Evolutionary conservation across 2,113 vertebrate species (phyloP).

Genomic region (Gallinago media): DNA sequence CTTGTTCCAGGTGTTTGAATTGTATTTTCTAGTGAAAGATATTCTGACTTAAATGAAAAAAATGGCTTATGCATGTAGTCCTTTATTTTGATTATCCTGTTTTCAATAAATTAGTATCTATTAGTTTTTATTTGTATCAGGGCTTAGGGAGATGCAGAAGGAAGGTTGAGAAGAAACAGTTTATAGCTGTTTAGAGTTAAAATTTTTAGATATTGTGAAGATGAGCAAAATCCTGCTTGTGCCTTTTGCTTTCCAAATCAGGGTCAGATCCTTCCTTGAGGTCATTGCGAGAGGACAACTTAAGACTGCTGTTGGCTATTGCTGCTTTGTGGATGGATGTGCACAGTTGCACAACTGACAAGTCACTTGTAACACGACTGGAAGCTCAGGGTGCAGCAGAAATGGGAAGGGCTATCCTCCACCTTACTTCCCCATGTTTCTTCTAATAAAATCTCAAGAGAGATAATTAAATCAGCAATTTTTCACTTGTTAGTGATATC

Average conservation of each 20-base stretch:
- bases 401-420: neutral
- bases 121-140: neutral
- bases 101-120: neutral
- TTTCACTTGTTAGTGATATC: neutral
- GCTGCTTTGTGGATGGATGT: neutral
- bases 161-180: neutral
- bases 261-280: neutral
- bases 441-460: neutral
- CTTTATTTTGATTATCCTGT: neutral
- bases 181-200: neutral
- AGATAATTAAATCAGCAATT: slow-evolving; percentile 7
- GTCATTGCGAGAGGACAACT: neutral
- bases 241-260: neutral
- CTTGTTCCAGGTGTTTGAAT: neutral
- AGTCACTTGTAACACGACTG: neutral
- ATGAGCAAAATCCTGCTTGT: neutral
- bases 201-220: neutral
- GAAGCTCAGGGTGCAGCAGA: neutral
- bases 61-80: neutral
- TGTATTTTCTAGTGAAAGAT: neutral
- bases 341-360: neutral
- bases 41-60: neutral
- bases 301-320: neutral
- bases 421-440: neutral
- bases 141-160: neutral